phyloP scores from a whole-genome alignment of 2,797 vertebrate species.

The Columba guinea region DNA sequence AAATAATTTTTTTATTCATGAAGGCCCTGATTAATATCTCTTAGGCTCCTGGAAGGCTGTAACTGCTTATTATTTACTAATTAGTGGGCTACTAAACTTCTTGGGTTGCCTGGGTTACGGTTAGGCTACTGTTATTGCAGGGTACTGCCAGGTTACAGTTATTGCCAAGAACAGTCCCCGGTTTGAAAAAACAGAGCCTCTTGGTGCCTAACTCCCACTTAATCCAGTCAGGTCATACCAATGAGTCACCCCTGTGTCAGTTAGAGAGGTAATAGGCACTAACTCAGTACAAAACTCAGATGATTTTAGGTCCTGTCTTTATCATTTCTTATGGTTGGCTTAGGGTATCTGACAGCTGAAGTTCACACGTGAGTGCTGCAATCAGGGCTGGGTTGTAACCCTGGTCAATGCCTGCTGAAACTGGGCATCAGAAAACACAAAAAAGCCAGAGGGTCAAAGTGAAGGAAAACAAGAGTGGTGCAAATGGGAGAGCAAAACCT shows the following conservation, averaged over 20 bases:
- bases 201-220: neutral
- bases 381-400: neutral
- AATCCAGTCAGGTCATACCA: neutral
- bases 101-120: neutral
- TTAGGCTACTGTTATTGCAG: neutral
- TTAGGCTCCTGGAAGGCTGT: neutral
- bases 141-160: neutral
- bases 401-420: neutral
- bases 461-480: neutral
- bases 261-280: neutral
- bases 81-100: neutral
- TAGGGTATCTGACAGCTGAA: neutral
- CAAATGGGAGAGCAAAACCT: neutral
- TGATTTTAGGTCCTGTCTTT: neutral
- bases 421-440: neutral
- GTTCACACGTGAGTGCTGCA: neutral
- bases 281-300: neutral
- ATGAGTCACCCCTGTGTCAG: neutral
- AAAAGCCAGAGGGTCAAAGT: neutral
- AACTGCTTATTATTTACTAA: neutral
- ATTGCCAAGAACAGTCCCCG: neutral
- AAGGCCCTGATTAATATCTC: neutral
- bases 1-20: neutral
- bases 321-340: neutral
- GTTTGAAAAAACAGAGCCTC: neutral